phyloP scores from a whole-genome alignment of 64 coral and sea anemone species.

The Acropora tenuis region DNA sequence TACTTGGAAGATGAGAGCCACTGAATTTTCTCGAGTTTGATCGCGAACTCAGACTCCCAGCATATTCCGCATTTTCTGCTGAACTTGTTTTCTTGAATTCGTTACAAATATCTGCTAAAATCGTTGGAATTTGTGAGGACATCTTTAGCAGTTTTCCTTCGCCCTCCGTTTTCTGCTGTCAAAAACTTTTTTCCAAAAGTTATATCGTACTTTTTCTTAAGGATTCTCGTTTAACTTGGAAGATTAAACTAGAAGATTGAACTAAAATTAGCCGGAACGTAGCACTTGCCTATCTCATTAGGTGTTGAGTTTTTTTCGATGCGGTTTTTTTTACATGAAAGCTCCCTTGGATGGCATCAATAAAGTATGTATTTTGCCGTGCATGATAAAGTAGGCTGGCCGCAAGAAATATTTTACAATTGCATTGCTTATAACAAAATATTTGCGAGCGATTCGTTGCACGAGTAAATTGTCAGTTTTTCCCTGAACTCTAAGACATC shows the following conservation, averaged over 20 bases:
- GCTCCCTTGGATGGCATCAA: not conserved
- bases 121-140: not conserved
- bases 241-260: too few relatives aligned
- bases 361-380: not conserved
- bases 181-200: too few relatives aligned
- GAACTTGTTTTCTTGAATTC: not conserved
- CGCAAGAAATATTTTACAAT: not conserved
- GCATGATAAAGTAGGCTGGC: not conserved
- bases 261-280: too few relatives aligned
- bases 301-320: not conserved
- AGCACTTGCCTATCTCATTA: too few relatives aligned
- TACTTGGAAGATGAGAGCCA: slow-evolving; percentile 9
- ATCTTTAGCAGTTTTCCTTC: not conserved
- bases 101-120: not conserved
- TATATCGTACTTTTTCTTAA: too few relatives aligned
- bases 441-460: not conserved
- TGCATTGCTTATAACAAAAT: not conserved
- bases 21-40: slow-evolving; percentile 18
- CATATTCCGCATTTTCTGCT: not conserved
- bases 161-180: too few relatives aligned
- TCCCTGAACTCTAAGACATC: too few relatives aligned
- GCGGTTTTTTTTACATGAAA: not conserved
- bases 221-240: too few relatives aligned
- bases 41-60: not conserved
- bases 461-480: too few relatives aligned